Evolutionary conservation across 1,140 invertebrate genomes (phyloP).

Genomic region (Cydia amplana): DNA sequence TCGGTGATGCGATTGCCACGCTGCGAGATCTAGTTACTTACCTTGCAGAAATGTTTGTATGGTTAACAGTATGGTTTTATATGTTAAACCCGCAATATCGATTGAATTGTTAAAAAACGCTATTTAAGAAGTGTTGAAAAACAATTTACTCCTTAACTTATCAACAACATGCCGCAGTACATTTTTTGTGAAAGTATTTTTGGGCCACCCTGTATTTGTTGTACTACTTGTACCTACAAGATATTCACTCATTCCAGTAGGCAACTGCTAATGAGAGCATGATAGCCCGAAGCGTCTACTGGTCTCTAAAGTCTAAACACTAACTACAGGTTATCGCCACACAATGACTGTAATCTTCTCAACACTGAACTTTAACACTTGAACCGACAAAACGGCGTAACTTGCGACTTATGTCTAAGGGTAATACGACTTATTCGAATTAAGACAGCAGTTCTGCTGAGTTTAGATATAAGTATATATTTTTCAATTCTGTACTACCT

Average conservation of each 20-base stretch:
- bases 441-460: not conserved
- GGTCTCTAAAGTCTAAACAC: conserved; percentile 4
- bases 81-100: too few relatives aligned
- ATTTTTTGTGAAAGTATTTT: too few relatives aligned
- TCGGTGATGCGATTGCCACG: too few relatives aligned
- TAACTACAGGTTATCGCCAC: conserved; percentile 16
- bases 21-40: too few relatives aligned
- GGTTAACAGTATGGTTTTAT: too few relatives aligned
- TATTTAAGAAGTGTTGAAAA: too few relatives aligned
- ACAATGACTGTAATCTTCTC: conserved; percentile 28
- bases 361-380: not conserved
- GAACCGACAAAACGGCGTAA: not conserved
- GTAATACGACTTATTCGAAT: not conserved
- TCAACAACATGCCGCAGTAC: too few relatives aligned
- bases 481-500: too few relatives aligned
- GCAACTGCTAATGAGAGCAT: conserved; percentile 10
- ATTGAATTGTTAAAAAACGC: too few relatives aligned
- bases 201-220: too few relatives aligned
- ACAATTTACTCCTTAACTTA: too few relatives aligned
- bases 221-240: not conserved
- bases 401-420: not conserved
- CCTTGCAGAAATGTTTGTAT: too few relatives aligned
- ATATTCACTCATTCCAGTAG: not conserved
- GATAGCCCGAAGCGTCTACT: conserved; percentile 1
- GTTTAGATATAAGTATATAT: not conserved